These are phyloP conservation scores for Ceratothoa steindachneri DNA, from an alignment of 2,888 invertebrate genomes.

Conservation along the genomic window DNA sequence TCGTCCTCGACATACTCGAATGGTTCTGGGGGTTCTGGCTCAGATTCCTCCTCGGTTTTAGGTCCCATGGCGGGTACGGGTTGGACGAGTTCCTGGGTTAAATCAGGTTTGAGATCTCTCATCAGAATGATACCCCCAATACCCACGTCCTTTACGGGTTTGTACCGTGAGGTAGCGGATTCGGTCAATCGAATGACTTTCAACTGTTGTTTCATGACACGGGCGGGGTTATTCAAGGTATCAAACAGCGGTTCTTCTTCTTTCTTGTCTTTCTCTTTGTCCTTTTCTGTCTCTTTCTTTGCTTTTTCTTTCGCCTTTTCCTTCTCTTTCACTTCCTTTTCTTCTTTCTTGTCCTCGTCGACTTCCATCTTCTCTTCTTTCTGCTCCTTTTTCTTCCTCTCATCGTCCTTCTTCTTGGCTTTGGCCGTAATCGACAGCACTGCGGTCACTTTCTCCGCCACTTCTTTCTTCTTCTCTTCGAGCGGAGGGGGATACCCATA, in stretches of 20 bases:
- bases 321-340: constrained; percentile 74
- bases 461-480: constrained; percentile 97
- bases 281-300: constrained; percentile 51
- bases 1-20: constrained; percentile 84
- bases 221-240: constrained; percentile 87
- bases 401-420: constrained; percentile 77
- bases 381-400: constrained; percentile 58
- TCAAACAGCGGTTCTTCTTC: constrained; percentile 73
- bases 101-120: constrained; percentile 71
- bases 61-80: constrained; percentile 55
- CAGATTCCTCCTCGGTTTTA: constrained; percentile 78
- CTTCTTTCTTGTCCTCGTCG: constrained; percentile 50
- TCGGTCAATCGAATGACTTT: constrained; percentile 71
- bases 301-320: constrained; percentile 58
- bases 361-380: constrained; percentile 80
- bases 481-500: constrained; percentile 95
- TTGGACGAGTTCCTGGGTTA: constrained; percentile 60
- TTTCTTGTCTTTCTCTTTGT: constrained; percentile 54
- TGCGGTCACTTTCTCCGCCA: constrained; percentile 95
- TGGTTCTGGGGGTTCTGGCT: constrained; percentile 95
- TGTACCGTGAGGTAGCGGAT: constrained; percentile 72
- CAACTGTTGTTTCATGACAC: constrained; percentile 84
- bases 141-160: constrained; percentile 81
- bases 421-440: constrained; percentile 94
- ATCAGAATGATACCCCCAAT: constrained; percentile 97